Base-by-base conservation (phyloP, 1,140 invertebrate genomes). In the Drosophila ohnishii region DNA sequence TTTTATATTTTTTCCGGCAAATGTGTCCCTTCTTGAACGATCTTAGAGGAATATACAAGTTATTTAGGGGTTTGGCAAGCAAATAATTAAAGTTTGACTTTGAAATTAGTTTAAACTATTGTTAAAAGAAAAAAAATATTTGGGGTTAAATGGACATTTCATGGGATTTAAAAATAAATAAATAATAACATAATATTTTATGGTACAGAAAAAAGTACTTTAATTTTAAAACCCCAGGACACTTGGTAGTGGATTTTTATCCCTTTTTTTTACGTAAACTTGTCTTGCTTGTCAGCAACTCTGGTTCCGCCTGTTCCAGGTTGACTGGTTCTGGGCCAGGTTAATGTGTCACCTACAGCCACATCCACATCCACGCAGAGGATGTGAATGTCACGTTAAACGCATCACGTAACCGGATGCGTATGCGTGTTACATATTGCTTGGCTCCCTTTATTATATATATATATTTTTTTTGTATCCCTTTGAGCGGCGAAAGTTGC, bases 261-360 rank as follows among this genome's bases (percentile, higher is more conserved):
- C 1, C 5, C n/a, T 14, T 14, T 11, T 32, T 51, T 51, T 2
- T 22, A 19, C 14, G 16, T 5, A 7, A 19, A 35, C 13, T 48
- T 30, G 14, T 28, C 45, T 48, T 32, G 10, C 11, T 22, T 37
- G 51, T 22, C 34, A 53, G 5, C 34, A 55, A 13, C 34, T 6
- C 34, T 55, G 19, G 4, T 5, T 32, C 28, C 30, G 30, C 14
- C 13, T 32, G 11, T 9, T 45, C 19, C 40, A 13, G 16, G 30
- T 47, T 30, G 19, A 13, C 50, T 22, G 58, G 30, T 35, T 34
- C 13, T 61, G 22, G 61, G 56, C 32, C 82, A 85, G 84, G 82
- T 75, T 72, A 85, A 85, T 85, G 72, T 80, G 74, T 62, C 64
- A 62, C 34, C 56, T 9, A 47, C 61, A 62, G 39, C 34, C 34